Conservation (phyloP, 2,888 invertebrate species). For the Diplazon laetatorius region DNA sequence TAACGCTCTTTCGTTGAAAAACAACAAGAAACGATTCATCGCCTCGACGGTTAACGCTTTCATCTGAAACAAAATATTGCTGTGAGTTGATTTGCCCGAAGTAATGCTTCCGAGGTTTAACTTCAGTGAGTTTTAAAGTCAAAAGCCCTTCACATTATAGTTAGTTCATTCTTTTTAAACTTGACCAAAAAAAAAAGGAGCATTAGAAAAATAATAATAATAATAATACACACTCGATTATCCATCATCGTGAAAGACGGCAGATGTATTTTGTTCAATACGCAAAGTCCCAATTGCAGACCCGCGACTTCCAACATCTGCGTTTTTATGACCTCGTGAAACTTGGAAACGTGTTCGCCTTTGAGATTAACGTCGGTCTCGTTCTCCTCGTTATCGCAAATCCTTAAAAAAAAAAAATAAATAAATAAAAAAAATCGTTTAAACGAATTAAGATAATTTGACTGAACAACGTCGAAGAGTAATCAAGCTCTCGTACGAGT, state of each 20-base stretch:
- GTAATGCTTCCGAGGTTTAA: background rate
- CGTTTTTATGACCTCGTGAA: slow-evolving; percentile 70
- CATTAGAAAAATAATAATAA: too few species aligned
- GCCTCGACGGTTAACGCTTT: slow-evolving; percentile 71
- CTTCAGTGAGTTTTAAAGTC: background rate
- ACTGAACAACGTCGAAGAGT: slow-evolving; percentile 4
- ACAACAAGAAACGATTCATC: slow-evolving; percentile 74
- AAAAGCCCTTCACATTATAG: too few species aligned
- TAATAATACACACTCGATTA: slow-evolving; percentile 72
- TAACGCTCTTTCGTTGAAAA: slow-evolving; percentile 76
- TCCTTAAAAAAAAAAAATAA: too few species aligned
- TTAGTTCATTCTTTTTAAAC: too few species aligned
- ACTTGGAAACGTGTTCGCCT: slow-evolving; percentile 72
- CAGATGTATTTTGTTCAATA: slow-evolving; percentile 72
- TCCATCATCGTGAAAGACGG: slow-evolving; percentile 74
- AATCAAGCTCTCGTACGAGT: background rate
- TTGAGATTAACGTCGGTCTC: slow-evolving; percentile 47
- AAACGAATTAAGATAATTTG: slow-evolving; percentile 11
- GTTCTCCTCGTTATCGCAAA: slow-evolving; percentile 55
- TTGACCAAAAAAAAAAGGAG: too few species aligned
- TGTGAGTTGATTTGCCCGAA: background rate
- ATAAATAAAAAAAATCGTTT: slow-evolving; percentile 47
- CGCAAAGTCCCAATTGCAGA: slow-evolving; percentile 74
- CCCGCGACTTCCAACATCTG: slow-evolving; percentile 69
- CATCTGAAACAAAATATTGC: slow-evolving; percentile 69